Base-by-base conservation (phyloP, 2,797 vertebrate species). In the Thalassophryne amazonica region DNA sequence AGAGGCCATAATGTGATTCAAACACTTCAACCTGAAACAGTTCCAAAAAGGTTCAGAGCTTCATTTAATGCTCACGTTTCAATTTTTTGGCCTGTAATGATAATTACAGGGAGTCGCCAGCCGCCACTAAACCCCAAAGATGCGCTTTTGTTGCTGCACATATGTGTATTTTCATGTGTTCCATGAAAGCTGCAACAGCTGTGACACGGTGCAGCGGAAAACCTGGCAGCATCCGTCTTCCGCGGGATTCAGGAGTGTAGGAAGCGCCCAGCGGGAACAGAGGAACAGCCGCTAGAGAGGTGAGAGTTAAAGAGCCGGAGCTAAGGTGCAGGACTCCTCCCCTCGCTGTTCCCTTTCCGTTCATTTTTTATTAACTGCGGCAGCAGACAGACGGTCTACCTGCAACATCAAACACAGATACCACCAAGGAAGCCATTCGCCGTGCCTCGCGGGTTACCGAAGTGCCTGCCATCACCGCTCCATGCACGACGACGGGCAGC, bases 291-390 rank as follows among this genome's bases (percentile, higher is more conserved):
- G 18, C 59, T 76, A 68, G 78, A 60, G 72, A 70, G 36, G 66
- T 34, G 69, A 73, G 78, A 84, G 83, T 85, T 84, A 85, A 84
- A 73, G 64, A 64, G 64, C 62, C 55, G 9, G 6, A 47, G 69
- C 78, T 74, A 81, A 79, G 84, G 79, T 78, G 74, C 70, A 81
- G 52, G 31, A 59, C 60, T 78, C 80, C 85, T 53, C 78, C 79
- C 45, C 58, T 35, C 5, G 16, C 27, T 43, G 27, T 72, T 53
- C 39, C 69, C 62, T 59, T 64, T 60, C 81, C 80, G 87, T 88
- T 87, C 85, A 90, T 90, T 88, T 91, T 90, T 90, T 85, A 91
- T 91, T 82, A 89, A 85, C 86, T 88, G 86, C 85, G 73, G 87
- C 83, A 88, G 74, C 43, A 24, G 54, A 78, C 66, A 60, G 65